phyloP scores from a whole-genome alignment of 2,888 invertebrate species.

The Seira sanloemensis region DNA sequence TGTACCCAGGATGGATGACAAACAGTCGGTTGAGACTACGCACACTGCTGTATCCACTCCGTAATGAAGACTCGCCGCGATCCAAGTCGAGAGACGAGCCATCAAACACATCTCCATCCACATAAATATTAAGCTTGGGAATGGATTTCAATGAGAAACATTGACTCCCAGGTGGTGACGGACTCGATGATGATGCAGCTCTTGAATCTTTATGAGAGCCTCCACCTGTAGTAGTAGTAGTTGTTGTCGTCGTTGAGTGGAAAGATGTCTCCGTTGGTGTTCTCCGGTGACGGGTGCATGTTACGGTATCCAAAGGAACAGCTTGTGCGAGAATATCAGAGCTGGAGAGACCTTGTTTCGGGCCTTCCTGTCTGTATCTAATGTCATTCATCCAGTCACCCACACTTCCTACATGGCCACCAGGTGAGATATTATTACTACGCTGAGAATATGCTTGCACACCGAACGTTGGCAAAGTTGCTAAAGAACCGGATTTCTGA shows the following conservation, averaged over 20 bases:
- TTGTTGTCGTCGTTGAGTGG: slow-evolving; percentile 18
- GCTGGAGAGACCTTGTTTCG: slow-evolving; percentile 82
- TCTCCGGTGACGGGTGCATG: slow-evolving; percentile 74
- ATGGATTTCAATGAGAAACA: slow-evolving; percentile 48
- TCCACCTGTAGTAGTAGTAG: slow-evolving; percentile 34
- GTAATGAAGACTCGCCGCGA: slow-evolving; percentile 3
- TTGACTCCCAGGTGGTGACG: slow-evolving; percentile 46
- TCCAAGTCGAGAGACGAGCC: slow-evolving; percentile 38
- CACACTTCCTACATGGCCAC: slow-evolving; percentile 79
- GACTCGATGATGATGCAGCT: slow-evolving; percentile 23
- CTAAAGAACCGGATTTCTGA: slow-evolving; percentile 53
- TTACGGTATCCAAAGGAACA: slow-evolving; percentile 85
- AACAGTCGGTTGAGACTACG: slow-evolving; percentile 58
- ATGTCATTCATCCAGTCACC: slow-evolving; percentile 88
- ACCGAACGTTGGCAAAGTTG: slow-evolving; percentile 30
- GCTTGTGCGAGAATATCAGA: slow-evolving; percentile 83
- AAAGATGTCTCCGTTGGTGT: slow-evolving; percentile 28
- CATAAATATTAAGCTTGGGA: slow-evolving; percentile 66
- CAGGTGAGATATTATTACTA: slow-evolving; percentile 4
- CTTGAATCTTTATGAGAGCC: slow-evolving; percentile 27
- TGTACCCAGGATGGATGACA: slow-evolving; percentile 64
- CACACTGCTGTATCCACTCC: slow-evolving; percentile 46
- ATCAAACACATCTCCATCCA: slow-evolving; percentile 53
- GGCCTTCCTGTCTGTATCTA: slow-evolving; percentile 80
- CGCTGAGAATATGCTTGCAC: not conserved